Base-by-base conservation (phyloP, 1,140 invertebrate genomes). In the Sminthurinus signatus region DNA sequence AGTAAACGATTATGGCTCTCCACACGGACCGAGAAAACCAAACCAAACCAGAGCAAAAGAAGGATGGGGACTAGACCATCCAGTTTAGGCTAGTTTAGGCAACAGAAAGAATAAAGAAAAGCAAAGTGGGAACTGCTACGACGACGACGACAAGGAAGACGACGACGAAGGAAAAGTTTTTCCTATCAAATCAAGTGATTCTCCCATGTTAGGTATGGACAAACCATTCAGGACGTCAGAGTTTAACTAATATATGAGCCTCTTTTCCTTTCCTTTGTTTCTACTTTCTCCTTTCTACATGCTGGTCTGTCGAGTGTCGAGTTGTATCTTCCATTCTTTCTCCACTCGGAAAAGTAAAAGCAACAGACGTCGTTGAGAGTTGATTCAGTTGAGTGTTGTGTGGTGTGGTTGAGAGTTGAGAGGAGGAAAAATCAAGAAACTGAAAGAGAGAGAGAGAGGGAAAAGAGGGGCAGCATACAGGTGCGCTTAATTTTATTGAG, bases 1-100 rank as follows among this genome's bases (percentile, higher is more conserved):
- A 64, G 57, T 64, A 64, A 64, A 64, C 55, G 62, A 64, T 64
- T 64, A 64, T 64, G 42, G 62, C 55, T 57, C 55, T 58, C 39
- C 54, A 28, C 52, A 62, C 51, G n/a, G 23, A 56, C 27, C 23
- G 50, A 25, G 5, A 25, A n/a, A 48, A 52, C 50, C n/a, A n/a
- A n/a, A n/a, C n/a, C n/a, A 48, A 48, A 48, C 5, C 14, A 5
- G 8, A n/a, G 8, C 14, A 48, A n/a, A n/a, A n/a, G n/a, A n/a
- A n/a, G n/a, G 39, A 59, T 17, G 15, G 36, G 28, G 51, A 14
- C 10, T 5, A 48, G 17, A 23, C 44, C 44, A n/a, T n/a, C n/a
- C 15, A 48, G 46, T n/a, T 8, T 48, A 48, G 46, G 23, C 19
- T 15, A 48, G 46, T 48, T 48, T n/a, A n/a, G n/a, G n/a, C n/a